Evolutionary conservation across 2,113 vertebrate species (phyloP).

Genomic region (Phalacrocorax brasilianus): DNA sequence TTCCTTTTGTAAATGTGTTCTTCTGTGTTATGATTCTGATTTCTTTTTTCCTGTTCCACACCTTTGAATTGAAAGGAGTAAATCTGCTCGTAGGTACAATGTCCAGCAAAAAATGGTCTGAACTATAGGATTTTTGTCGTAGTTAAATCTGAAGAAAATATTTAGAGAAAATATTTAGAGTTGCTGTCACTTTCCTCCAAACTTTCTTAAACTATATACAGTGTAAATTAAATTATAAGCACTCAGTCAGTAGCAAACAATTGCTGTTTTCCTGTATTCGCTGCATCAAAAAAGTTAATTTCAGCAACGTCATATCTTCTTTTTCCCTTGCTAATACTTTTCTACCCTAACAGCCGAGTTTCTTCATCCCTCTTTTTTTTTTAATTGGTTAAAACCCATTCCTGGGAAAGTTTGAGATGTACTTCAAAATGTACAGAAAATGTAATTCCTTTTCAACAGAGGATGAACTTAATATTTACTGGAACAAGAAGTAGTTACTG

Average conservation of each 20-base stretch:
- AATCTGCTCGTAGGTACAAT: neutral
- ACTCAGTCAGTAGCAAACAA: neutral
- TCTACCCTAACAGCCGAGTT: neutral
- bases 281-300: neutral
- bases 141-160: neutral
- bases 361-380: neutral
- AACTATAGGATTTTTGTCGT: neutral
- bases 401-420: neutral
- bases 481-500: neutral
- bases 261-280: neutral
- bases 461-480: neutral
- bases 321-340: neutral
- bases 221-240: neutral
- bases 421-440: neutral
- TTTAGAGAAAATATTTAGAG: neutral
- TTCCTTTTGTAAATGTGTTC: neutral
- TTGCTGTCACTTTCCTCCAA: neutral
- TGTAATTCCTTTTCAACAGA: neutral
- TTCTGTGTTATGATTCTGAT: neutral
- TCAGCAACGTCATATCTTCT: neutral
- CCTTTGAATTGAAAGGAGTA: neutral
- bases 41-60: neutral
- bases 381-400: neutral
- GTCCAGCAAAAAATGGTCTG: neutral
- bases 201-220: neutral